Conservation (phyloP, 2,888 invertebrate genomes). For the Zonitis immaculata region DNA sequence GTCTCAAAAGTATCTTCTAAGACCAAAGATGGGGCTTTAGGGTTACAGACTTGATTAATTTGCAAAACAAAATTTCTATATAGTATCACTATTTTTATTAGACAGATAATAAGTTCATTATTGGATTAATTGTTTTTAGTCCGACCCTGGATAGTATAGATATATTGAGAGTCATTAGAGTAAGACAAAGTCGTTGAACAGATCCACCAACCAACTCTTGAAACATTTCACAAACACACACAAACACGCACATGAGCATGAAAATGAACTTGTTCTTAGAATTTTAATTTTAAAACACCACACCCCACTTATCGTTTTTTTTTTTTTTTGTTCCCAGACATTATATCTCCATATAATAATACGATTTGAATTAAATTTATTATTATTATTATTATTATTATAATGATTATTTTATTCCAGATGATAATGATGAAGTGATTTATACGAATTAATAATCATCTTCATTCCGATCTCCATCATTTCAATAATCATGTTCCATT, state of each 20-base stretch:
- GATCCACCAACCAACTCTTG: conserved; percentile 1
- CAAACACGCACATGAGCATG: neutral
- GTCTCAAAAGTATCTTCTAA: too few relatives aligned
- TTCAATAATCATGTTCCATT: conserved; percentile 50
- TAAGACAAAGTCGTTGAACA: conserved; percentile 1
- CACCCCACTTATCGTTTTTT: neutral
- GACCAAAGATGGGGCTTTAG: too few relatives aligned
- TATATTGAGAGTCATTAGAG: conserved; percentile 16
- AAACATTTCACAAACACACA: neutral
- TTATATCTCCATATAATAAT: too few relatives aligned
- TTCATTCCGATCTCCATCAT: conserved; percentile 10
- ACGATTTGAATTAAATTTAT: neutral
- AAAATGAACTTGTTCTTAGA: neutral
- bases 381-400: too few relatives aligned
- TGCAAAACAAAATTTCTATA: too few relatives aligned
- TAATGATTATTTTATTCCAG: conserved; percentile 24
- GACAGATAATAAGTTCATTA: too few relatives aligned
- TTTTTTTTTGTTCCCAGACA: neutral
- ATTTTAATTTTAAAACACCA: neutral
- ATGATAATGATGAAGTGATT: conserved; percentile 16
- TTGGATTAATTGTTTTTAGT: too few relatives aligned
- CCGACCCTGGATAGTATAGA: conserved; percentile 1
- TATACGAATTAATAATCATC: neutral
- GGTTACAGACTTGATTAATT: too few relatives aligned
- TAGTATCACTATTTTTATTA: too few relatives aligned